Base-by-base conservation (phyloP, 2,113 vertebrate species). In the Lepisosteus oculatus region DNA sequence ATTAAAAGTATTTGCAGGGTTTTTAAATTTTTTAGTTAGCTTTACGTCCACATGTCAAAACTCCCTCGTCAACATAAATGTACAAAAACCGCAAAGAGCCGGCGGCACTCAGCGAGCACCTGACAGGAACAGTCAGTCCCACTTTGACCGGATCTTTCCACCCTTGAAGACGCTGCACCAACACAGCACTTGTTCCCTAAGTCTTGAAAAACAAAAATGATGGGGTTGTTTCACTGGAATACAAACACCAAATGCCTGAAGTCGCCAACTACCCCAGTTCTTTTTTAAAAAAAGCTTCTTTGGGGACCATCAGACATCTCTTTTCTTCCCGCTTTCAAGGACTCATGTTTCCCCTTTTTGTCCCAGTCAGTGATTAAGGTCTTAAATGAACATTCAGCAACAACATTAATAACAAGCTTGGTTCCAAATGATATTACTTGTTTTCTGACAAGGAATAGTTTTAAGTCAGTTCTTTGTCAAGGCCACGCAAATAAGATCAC, bases 221-320 rank as follows among this genome's bases (percentile, higher is more conserved):
- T 72, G 81, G 81, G 77, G 76, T 77, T 70, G 77, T 84, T 76
- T 83, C 81, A 86, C 81, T 81, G 56, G 83, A 86, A 83, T 73
- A 80, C 83, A 90, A 83, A 76, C 80, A 89, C 86, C 83, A 95
- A 91, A 96, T 95, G 95, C 93, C 94, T 92, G 90, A 86, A 86
- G 91, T 86, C 87, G 91, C 85, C 86, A 85, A 88, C 78, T 51
- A 91, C 76, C 82, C 80, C 84, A 81, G 77, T 80, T 83, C 84
- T 75, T 82, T 71, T 74, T 29, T 29, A 7, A 73, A 80, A 88
- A 84, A 90, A 83, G 86, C 84, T 86, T 77, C 78, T 89, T 82
- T 84, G 79, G 76, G 78, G 77, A 81, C 79, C 41, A 4, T 76
- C 65, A 55, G 47, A 51, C 5, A 9, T 5, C 5, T 6, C 5